These are phyloP conservation scores for Hyla sarda DNA, from an alignment of 2,113 vertebrate species.

Conservation along the genomic window DNA sequence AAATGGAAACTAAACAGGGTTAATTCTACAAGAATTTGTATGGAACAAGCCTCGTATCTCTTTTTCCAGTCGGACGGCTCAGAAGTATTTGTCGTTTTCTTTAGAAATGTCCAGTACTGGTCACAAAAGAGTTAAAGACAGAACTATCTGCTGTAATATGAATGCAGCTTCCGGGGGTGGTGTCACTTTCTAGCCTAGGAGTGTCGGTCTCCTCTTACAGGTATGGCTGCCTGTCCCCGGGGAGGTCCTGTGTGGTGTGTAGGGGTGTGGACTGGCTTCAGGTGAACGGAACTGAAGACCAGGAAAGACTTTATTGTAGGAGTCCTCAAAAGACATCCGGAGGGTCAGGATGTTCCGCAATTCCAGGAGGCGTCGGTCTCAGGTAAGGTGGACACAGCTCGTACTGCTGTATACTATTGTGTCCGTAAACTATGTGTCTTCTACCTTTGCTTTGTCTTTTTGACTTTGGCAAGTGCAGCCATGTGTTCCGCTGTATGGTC, in stretches of 20 bases:
- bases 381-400: slow-evolving; percentile 30
- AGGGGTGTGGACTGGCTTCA: slow-evolving; percentile 48
- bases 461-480: neutral
- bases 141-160: neutral
- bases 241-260: slow-evolving; percentile 36
- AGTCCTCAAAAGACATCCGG: neutral
- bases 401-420: neutral
- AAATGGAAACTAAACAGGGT: too few species aligned
- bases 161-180: slow-evolving; percentile 21
- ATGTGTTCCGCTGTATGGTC: neutral
- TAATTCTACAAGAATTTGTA: neutral
- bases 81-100: neutral
- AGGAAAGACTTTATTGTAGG: slow-evolving; percentile 20
- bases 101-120: neutral
- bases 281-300: slow-evolving; percentile 49
- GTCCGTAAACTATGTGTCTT: neutral
- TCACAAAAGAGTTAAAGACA: neutral
- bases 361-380: slow-evolving; percentile 44
- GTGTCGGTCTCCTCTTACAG: slow-evolving; percentile 30
- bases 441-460: neutral
- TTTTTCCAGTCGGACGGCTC: neutral
- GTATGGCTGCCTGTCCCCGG: slow-evolving; percentile 36
- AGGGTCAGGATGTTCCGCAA: slow-evolving; percentile 46
- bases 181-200: neutral
- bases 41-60: too few species aligned